Base-by-base conservation (phyloP, 1,140 invertebrate genomes). In the Ceratina japonica region DNA sequence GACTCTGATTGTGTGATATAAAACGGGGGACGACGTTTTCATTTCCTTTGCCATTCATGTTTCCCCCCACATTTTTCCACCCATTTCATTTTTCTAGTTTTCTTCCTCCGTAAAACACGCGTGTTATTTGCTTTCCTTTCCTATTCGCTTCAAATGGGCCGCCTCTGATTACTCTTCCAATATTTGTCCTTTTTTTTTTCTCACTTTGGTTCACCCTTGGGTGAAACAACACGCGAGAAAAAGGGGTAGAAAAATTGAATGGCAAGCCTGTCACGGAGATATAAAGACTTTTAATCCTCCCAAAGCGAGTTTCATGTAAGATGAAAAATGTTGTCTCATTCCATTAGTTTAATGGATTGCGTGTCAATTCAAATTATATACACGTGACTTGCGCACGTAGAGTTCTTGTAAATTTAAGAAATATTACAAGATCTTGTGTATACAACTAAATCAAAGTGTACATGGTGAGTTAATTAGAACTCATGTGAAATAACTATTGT, bases 1-100 rank as follows among this genome's bases (percentile, higher is more conserved):
- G 84, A 86, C 87, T 89, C 80, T 64, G 80, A 80, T 81, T 66
- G 85, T 87, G 87, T 88, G 87, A 88, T 88, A 87, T 80, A 82
- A 85, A 80, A 64, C 52, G 78, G 69, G 59, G 75, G 73, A 81
- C 80, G 87, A 83, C 75, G 78, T 75, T 73, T n/a, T 70, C 24
- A 54, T 31, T 74, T 54, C 4, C 27, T 73, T n/a, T 44, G 2
- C 13, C 31, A 16, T 54, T 44, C 18, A 51, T 22, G 5, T 52
- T 27, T 13, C 12, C 18, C 18, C n/a, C 18, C 22, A 18, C 3
- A 0, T 13, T 56, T 20, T 69, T 31, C n/a, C 3, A 18, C 7
- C 12, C 24, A 54, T 76, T 59, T 66, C 15, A 56, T 20, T 18
- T 52, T 61, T 65, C 62, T 69, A 54, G 31, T 66, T 51, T 22